Conservation (phyloP, 2,113 vertebrate species). For the Athene noctua region DNA sequence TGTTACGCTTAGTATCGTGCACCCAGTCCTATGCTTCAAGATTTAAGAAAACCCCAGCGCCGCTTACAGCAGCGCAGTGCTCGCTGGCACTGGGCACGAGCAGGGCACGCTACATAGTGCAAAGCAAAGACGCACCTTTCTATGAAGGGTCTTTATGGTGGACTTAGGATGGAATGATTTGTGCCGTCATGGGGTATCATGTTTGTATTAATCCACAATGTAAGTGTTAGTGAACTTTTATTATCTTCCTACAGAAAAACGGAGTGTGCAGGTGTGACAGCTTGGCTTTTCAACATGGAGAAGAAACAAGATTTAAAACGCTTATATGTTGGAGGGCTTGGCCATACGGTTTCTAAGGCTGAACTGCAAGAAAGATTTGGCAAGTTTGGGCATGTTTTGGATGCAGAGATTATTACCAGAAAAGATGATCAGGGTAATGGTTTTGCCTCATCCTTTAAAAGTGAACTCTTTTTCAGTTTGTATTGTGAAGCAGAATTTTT, state of each 20-base stretch:
- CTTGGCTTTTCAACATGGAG: constrained; percentile 36
- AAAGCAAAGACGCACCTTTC: fast-evolving
- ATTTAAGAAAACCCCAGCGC: fast-evolving
- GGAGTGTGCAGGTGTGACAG: fast-evolving
- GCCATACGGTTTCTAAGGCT: constrained; percentile 78
- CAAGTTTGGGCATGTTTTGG: constrained; percentile 87
- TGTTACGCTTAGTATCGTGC: fast-evolving
- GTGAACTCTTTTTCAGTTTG: fast-evolving
- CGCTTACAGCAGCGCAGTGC: fast-evolving
- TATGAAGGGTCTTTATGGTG: fast-evolving
- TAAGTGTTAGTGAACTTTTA: fast-evolving
- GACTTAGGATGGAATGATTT: fast-evolving
- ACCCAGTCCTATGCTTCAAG: fast-evolving
- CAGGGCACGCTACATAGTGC: neutral
- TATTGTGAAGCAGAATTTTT: neutral
- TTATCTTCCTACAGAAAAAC: neutral
- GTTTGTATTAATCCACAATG: fast-evolving
- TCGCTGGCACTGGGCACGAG: fast-evolving
- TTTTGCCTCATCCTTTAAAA: neutral
- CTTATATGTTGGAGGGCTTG: constrained; percentile 88
- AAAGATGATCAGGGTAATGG: constrained; percentile 84
- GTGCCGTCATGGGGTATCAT: fast-evolving
- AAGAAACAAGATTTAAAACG: constrained; percentile 70
- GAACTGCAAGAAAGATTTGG: constrained; percentile 90
- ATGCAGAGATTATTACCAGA: constrained; percentile 85